Percentiles rank a stretch among this genome's conserved stretches.
Conservation (phyloP, 2,797 vertebrate species). For the Hemitrygon akajei region DNA sequence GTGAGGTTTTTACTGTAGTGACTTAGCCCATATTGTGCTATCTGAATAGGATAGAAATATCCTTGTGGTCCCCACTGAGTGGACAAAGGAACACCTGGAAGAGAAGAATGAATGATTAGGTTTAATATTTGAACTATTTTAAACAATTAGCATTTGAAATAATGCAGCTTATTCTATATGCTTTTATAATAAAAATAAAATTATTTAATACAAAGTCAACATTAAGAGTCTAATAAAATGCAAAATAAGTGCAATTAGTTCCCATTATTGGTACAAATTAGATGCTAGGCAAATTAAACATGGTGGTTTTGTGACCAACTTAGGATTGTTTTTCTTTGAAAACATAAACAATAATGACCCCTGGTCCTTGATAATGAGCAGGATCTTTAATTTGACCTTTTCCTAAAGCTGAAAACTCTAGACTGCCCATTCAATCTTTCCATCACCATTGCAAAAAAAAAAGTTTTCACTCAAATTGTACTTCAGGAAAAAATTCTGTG, state of each 20-base stretch:
- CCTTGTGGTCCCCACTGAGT: conserved; percentile 98
- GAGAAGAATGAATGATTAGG: neutral
- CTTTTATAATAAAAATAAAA: too few relatives aligned
- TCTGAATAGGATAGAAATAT: conserved; percentile 98
- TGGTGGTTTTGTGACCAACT: neutral
- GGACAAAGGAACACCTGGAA: conserved; percentile 86
- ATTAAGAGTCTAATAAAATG: neutral
- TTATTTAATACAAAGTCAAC: neutral
- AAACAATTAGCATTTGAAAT: neutral
- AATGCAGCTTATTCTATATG: too few relatives aligned
- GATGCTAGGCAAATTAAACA: neutral
- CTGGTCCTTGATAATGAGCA: neutral
- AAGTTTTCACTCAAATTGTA: too few relatives aligned
- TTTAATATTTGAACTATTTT: neutral
- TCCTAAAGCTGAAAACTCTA: neutral
- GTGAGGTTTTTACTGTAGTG: conserved; percentile 99
- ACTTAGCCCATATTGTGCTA: conserved; percentile 92
- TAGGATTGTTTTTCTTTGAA: neutral
- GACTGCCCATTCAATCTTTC: neutral
- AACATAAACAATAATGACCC: neutral
- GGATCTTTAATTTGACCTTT: neutral
- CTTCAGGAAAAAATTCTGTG: too few relatives aligned
- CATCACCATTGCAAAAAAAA: too few relatives aligned
- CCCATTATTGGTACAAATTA: neutral
- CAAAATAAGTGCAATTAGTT: neutral